phyloP scores from a whole-genome alignment of 2,888 invertebrate genomes.

The Zelleria hepariella region DNA sequence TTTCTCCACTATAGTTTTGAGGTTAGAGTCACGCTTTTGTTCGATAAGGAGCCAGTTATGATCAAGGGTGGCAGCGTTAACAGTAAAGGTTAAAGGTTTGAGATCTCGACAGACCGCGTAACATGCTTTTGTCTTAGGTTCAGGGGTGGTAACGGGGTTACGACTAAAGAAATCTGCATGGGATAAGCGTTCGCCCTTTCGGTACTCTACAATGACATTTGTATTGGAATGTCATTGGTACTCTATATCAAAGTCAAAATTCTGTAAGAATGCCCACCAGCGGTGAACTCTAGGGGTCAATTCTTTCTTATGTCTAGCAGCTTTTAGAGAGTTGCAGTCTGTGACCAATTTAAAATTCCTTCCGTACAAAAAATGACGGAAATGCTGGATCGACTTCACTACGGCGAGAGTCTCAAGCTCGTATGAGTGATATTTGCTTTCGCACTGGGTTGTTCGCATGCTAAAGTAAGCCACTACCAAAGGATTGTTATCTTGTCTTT shows the following conservation, averaged over 20 bases:
- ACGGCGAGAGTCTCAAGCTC: slow-evolving; percentile 13
- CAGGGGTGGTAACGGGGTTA: background rate
- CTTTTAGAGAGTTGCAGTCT: background rate
- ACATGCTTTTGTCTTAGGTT: background rate
- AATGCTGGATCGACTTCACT: background rate
- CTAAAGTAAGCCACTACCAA: slow-evolving; percentile 9
- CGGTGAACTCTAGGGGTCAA: background rate
- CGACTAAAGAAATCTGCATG: background rate
- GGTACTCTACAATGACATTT: too few species aligned
- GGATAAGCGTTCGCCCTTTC: background rate
- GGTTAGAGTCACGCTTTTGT: background rate
- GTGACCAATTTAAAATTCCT: background rate
- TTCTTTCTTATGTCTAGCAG: background rate
- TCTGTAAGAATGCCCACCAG: background rate
- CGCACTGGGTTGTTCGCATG: slow-evolving; percentile 8
- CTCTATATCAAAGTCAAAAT: background rate
- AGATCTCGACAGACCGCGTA: background rate
- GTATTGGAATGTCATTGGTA: too few species aligned
- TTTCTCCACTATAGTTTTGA: slow-evolving; percentile 8
- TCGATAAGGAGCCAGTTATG: too few species aligned
- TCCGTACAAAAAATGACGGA: background rate
- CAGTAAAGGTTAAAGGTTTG: background rate
- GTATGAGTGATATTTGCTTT: slow-evolving; percentile 11
- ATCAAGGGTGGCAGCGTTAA: background rate
- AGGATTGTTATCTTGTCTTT: background rate